phyloP scores from a whole-genome alignment of 1,140 invertebrate species.

The Carposina sasakii region DNA sequence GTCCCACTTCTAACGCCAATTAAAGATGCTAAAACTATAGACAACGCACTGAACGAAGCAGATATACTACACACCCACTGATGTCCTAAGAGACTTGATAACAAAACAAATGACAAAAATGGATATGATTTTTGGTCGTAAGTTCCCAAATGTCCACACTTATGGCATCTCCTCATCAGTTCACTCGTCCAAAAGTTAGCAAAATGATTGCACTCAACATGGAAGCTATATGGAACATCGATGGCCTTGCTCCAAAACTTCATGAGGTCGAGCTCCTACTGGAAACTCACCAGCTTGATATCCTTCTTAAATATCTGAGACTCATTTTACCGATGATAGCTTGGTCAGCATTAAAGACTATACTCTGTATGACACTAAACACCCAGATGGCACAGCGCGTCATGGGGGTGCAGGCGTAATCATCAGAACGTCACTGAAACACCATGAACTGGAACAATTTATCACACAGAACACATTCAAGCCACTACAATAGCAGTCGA shows the following conservation, averaged over 20 bases:
- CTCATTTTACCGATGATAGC: not conserved
- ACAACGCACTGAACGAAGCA: not conserved
- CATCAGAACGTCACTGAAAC: not conserved
- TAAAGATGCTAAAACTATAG: not conserved
- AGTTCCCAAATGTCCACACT: not conserved
- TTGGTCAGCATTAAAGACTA: not conserved
- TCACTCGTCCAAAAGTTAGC: not conserved
- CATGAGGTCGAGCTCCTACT: slow-evolving; percentile 1
- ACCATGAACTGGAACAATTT: not conserved
- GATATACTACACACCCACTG: not conserved
- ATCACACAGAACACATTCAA: not conserved
- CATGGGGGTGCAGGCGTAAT: slow-evolving; percentile 4
- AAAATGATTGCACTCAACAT: not conserved
- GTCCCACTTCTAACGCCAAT: not conserved
- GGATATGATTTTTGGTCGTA: not conserved
- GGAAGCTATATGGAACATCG: slow-evolving; percentile 1
- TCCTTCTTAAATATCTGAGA: slow-evolving; percentile 9
- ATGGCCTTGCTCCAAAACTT: not conserved
- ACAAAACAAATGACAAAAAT: not conserved
- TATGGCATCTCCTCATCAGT: not conserved
- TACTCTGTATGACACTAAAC: slow-evolving; percentile 2
- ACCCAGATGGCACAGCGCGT: not conserved
- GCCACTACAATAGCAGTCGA: not conserved
- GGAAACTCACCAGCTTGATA: not conserved
- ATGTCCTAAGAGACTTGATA: not conserved